A percentile compares a stretch with the other conserved stretches of the same genome.
phyloP scores from a whole-genome alignment of 2,797 vertebrate genomes.

The Vireo griseus region DNA sequence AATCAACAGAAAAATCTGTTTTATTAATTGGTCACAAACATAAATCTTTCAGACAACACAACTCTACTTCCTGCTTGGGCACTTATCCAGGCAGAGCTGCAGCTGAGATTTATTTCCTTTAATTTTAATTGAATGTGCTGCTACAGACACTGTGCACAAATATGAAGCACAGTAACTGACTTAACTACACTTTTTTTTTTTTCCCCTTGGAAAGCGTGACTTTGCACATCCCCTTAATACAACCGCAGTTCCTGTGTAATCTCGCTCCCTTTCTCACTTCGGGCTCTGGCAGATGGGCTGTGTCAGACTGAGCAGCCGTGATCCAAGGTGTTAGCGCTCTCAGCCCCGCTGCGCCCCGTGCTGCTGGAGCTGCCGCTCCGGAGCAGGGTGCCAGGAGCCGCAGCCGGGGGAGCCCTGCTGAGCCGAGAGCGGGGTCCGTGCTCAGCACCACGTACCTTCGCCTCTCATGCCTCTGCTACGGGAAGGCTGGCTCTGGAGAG shows the following conservation, averaged over 20 bases:
- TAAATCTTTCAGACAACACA: neutral
- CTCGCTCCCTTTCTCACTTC: neutral
- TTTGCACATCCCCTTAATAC: neutral
- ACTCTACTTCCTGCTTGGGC: conserved; percentile 13
- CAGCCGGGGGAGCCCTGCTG: neutral
- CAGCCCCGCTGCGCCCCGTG: neutral
- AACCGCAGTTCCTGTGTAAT: neutral
- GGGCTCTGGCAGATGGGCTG: conserved; percentile 5
- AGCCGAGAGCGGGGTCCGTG: neutral
- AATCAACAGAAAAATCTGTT: conserved; percentile 37
- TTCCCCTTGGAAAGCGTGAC: neutral
- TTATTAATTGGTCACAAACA: conserved; percentile 22
- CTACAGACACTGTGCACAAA: neutral
- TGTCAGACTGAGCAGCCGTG: neutral
- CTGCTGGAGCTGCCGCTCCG: neutral
- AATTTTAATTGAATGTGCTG: conserved; percentile 32
- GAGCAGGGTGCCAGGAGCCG: neutral
- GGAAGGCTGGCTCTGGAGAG: neutral
- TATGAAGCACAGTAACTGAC: neutral
- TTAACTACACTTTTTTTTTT: neutral
- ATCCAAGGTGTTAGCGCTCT: neutral
- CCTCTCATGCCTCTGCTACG: neutral
- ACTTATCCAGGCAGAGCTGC: neutral
- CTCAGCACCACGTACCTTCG: neutral
- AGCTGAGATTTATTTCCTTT: conserved; percentile 46